Percentiles rank a stretch among this genome's conserved stretches.
phyloP scores from a whole-genome alignment of 2,888 invertebrate genomes.

The Caenorhabditis sp. region DNA sequence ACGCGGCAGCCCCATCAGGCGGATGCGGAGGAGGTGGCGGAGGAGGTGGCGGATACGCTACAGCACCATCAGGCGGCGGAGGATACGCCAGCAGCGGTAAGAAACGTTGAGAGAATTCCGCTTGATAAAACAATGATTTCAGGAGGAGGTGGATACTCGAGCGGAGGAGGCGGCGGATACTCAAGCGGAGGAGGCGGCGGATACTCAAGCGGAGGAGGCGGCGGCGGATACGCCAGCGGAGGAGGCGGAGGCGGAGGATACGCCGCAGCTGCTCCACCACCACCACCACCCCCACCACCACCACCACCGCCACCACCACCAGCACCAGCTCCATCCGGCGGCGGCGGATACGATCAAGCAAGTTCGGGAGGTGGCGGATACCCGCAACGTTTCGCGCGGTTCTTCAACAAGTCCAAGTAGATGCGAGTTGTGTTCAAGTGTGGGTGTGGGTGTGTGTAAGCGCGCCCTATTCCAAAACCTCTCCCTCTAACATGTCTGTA shows the following conservation, averaged over 20 bases:
- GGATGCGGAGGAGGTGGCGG: conserved; percentile 10
- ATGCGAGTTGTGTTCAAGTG: conserved; percentile 1
- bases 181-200: conserved; percentile 36
- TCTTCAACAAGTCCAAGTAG: conserved; percentile 28
- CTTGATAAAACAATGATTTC: background rate
- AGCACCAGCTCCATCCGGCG: conserved; percentile 29
- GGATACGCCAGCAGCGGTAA: conserved; percentile 6
- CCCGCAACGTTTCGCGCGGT: conserved; percentile 42
- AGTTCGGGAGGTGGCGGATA: conserved; percentile 30
- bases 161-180: conserved; percentile 35
- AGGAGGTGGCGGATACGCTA: conserved; percentile 13
- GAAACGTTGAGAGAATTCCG: conserved; percentile 6
- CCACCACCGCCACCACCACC: conserved; percentile 43
- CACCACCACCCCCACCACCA: conserved; percentile 41
- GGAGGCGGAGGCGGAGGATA: conserved; percentile 15
- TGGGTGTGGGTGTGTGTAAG: too few relatives aligned
- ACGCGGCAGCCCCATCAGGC: conserved; percentile 7
- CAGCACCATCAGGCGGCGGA: conserved; percentile 7
- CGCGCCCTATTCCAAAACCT: conserved; percentile 1
- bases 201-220: conserved; percentile 19
- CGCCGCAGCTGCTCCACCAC: conserved; percentile 18
- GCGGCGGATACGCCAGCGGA: conserved; percentile 10
- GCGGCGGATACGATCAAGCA: conserved; percentile 20
- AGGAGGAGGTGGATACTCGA: conserved; percentile 18
- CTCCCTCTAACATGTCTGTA: background rate